phyloP scores from a whole-genome alignment of 2,113 vertebrate genomes.

The Gymnogyps californianus region DNA sequence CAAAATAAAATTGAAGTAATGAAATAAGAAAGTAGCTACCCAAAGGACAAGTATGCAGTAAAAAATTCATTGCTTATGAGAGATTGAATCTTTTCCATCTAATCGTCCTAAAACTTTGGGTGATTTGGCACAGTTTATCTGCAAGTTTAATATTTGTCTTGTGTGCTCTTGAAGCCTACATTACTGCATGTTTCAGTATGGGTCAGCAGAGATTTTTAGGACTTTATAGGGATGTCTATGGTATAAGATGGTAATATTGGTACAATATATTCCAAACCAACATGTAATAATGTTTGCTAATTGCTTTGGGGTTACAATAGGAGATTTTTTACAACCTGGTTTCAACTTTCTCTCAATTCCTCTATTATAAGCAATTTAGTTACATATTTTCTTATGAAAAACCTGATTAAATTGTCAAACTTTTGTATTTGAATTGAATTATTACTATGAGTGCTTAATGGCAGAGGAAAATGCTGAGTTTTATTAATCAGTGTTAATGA shows the following conservation, averaged over 20 bases:
- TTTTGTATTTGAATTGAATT: constrained; percentile 1
- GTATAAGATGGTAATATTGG: not conserved
- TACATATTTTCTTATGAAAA: not conserved
- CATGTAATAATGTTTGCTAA: not conserved
- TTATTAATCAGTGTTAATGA: not conserved
- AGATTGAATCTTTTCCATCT: not conserved
- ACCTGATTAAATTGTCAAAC: not conserved
- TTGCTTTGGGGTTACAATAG: not conserved
- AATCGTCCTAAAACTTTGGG: not conserved
- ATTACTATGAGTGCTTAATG: not conserved
- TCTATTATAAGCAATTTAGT: not conserved
- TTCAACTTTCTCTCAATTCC: not conserved
- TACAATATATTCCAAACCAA: not conserved
- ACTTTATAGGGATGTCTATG: not conserved
- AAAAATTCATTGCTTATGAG: not conserved
- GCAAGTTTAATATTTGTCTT: not conserved
- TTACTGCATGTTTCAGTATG: not conserved
- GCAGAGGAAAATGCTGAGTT: not conserved
- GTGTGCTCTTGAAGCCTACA: not conserved
- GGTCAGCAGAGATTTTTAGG: not conserved
- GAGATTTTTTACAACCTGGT: not conserved
- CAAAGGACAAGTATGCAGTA: not conserved
- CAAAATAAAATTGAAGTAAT: not conserved
- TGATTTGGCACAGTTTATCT: not conserved
- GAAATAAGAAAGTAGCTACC: not conserved